Percentiles rank a stretch among this genome's conserved stretches.
These are phyloP conservation scores for Scomber scombrus DNA, from an alignment of 2,113 vertebrate species.

Conservation along the genomic window DNA sequence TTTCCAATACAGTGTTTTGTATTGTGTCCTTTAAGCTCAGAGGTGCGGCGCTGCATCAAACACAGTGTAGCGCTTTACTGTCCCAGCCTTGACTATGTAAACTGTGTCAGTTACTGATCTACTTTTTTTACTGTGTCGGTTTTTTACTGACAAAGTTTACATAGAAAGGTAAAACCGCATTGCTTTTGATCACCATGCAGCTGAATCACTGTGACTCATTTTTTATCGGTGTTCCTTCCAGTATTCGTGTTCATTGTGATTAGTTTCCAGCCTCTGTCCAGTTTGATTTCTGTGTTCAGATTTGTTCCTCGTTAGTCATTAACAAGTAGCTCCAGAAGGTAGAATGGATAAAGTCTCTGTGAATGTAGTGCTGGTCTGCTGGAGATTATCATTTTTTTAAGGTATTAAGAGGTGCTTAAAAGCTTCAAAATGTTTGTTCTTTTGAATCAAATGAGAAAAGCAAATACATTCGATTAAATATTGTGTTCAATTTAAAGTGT, in stretches of 20 bases:
- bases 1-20: neutral
- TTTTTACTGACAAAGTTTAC: constrained; percentile 3
- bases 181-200: neutral
- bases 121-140: too few species aligned
- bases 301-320: constrained; percentile 19
- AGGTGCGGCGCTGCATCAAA: too few species aligned
- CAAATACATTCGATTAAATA: neutral
- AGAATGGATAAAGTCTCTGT: constrained; percentile 43
- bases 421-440: neutral
- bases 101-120: neutral
- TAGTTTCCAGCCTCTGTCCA: constrained; percentile 8
- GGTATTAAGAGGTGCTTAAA: neutral
- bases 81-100: neutral
- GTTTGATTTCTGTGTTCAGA: neutral
- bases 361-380: neutral
- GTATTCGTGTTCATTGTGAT: constrained; percentile 16
- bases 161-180: neutral
- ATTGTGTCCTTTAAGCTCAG: neutral
- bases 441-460: neutral
- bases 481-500: neutral
- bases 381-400: neutral
- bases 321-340: constrained; percentile 21
- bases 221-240: neutral
- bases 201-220: constrained; percentile 8
- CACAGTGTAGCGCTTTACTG: too few species aligned